Percentiles rank a stretch among this genome's conserved stretches.
Conservation (phyloP, 2,113 vertebrate species). For the Tupaia chinensis region DNA sequence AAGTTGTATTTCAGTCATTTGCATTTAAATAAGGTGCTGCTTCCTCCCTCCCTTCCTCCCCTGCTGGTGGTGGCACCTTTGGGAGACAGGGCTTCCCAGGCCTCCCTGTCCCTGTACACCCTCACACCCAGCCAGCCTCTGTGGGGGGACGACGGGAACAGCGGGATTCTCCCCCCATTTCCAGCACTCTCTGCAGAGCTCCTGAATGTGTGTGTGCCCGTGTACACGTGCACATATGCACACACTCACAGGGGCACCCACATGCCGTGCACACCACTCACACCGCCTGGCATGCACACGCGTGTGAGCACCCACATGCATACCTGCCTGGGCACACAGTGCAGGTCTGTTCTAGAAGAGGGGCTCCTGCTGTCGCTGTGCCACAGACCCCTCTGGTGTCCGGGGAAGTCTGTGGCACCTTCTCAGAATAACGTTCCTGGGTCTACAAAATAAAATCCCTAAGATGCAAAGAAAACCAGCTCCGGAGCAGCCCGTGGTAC, state of each 20-base stretch:
- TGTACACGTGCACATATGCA: neutral
- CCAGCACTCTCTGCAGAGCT: neutral
- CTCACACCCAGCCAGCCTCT: neutral
- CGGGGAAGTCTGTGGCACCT: neutral
- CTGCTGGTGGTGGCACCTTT: constrained; percentile 66
- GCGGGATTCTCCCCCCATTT: neutral
- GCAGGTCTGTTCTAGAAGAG: neutral
- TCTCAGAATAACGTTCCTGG: neutral
- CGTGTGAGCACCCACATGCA: accelerated
- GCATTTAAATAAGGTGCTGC: constrained; percentile 85
- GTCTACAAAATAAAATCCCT: neutral
- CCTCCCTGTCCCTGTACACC: neutral
- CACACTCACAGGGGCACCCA: neutral
- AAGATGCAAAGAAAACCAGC: constrained; percentile 16
- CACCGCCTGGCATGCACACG: accelerated
- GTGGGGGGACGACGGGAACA: neutral
- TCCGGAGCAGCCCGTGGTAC: neutral
- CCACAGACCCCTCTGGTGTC: accelerated
- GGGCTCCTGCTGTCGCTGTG: accelerated
- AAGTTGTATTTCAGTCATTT: constrained; percentile 85
- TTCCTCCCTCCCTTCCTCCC: constrained; percentile 46
- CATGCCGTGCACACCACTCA: accelerated
- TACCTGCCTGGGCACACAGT: accelerated
- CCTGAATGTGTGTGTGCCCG: neutral
- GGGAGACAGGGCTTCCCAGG: constrained; percentile 37